These are phyloP conservation scores for Orussus abietinus DNA, from an alignment of 1,140 invertebrate genomes.

Conservation along the genomic window DNA sequence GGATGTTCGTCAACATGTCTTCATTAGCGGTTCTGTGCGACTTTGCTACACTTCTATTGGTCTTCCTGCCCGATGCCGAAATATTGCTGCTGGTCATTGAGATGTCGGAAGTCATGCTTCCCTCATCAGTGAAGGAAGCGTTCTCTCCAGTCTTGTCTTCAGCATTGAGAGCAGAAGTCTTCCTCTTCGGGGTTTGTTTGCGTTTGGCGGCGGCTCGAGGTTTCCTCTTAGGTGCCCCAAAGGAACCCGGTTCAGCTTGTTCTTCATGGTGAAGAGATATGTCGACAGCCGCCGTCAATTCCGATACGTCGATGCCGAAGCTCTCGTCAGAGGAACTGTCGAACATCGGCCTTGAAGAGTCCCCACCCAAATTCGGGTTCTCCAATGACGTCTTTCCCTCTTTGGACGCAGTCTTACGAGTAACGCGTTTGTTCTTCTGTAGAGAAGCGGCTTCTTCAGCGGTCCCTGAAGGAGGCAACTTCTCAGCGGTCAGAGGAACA, in stretches of 20 bases:
- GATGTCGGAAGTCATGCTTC: constrained; percentile 26
- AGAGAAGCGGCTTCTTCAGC: neutral
- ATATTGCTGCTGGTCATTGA: constrained; percentile 27
- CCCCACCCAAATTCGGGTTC: no score
- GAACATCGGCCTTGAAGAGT: constrained; percentile 25
- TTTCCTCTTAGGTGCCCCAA: constrained; percentile 10
- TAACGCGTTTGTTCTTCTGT: constrained; percentile 2
- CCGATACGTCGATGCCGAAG: constrained; percentile 38
- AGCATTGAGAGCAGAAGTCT: constrained; percentile 5
- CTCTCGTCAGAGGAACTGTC: constrained; percentile 48
- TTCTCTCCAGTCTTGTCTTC: constrained; percentile 17
- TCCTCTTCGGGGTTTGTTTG: constrained; percentile 6
- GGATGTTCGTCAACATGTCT: constrained; percentile 30
- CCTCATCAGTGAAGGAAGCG: constrained; percentile 22
- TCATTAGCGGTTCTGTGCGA: constrained; percentile 20
- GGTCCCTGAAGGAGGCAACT: neutral
- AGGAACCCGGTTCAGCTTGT: constrained; percentile 18
- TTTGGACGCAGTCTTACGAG: no score
- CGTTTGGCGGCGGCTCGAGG: neutral
- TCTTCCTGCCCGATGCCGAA: constrained; percentile 14
- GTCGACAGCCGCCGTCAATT: constrained; percentile 33
- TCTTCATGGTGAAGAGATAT: constrained; percentile 37
- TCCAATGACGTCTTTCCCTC: no score
- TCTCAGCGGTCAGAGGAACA: neutral
- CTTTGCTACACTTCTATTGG: neutral